Evolutionary conservation across 2,888 invertebrate species (phyloP).

Genomic region (Chaitophorus viminalis): DNA sequence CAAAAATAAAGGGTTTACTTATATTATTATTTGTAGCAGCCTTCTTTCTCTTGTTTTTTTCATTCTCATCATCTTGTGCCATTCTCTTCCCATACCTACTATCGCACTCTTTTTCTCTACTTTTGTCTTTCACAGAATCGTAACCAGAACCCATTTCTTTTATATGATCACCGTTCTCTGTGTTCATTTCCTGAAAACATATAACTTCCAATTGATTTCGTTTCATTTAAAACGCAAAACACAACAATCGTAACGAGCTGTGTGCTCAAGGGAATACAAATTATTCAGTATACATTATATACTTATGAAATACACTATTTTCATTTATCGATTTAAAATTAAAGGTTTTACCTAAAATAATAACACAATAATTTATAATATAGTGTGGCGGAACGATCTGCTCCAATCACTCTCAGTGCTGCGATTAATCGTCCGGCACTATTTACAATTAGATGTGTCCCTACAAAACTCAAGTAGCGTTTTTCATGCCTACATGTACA

Average conservation of each 20-base stretch:
- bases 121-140: not conserved
- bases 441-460: too few relatives aligned
- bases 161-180: not conserved
- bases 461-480: too few relatives aligned
- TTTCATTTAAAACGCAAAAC: not conserved
- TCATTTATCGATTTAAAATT: too few relatives aligned
- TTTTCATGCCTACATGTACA: too few relatives aligned
- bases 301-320: too few relatives aligned
- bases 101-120: not conserved
- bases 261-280: too few relatives aligned
- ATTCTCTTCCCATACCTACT: not conserved
- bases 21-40: not conserved
- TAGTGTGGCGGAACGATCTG: too few relatives aligned
- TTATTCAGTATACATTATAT: too few relatives aligned
- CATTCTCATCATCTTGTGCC: not conserved
- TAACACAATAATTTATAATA: too few relatives aligned
- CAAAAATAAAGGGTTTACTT: not conserved
- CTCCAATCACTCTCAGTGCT: too few relatives aligned
- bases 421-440: too few relatives aligned
- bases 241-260: not conserved
- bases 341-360: too few relatives aligned
- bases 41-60: not conserved
- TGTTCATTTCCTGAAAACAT: not conserved
- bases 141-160: not conserved
- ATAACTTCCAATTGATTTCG: not conserved